Evolutionary conservation across 2,113 vertebrate species (phyloP).

Genomic region (Psammodynastes pulverulentus): DNA sequence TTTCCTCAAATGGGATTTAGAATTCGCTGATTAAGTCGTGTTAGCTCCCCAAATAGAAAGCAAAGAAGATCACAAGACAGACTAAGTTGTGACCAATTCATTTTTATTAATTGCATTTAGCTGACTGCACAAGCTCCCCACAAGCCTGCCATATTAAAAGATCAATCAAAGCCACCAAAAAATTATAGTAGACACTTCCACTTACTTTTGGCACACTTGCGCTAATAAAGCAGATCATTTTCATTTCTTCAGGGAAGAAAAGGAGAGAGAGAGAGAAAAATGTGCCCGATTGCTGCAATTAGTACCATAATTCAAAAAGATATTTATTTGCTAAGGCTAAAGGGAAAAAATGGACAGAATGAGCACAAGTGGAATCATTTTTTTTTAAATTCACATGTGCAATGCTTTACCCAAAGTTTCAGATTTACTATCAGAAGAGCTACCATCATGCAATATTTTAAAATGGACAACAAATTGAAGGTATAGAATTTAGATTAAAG

Average conservation of each 20-base stretch:
- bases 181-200: background rate
- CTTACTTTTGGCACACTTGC: slow-evolving; percentile 7
- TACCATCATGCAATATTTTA: background rate
- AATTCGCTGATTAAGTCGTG: slow-evolving; percentile 39
- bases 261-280: background rate
- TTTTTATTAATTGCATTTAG: slow-evolving; percentile 47
- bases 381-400: background rate
- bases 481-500: background rate
- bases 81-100: slow-evolving; percentile 2
- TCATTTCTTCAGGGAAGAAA: background rate
- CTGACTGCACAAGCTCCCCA: slow-evolving; percentile 9
- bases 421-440: background rate
- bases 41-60: slow-evolving; percentile 42
- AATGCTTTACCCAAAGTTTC: background rate
- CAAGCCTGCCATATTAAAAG: slow-evolving; percentile 16
- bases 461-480: background rate
- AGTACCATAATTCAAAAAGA: fast-evolving
- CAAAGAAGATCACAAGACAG: slow-evolving; percentile 41
- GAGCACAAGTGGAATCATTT: background rate
- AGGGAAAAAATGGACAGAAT: background rate
- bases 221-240: background rate
- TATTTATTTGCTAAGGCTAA: background rate
- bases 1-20: slow-evolving; percentile 40
- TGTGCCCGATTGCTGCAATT: background rate
- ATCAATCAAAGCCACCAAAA: background rate